Conservation (phyloP, 1,140 invertebrate genomes). For the Euwallacea similis region DNA sequence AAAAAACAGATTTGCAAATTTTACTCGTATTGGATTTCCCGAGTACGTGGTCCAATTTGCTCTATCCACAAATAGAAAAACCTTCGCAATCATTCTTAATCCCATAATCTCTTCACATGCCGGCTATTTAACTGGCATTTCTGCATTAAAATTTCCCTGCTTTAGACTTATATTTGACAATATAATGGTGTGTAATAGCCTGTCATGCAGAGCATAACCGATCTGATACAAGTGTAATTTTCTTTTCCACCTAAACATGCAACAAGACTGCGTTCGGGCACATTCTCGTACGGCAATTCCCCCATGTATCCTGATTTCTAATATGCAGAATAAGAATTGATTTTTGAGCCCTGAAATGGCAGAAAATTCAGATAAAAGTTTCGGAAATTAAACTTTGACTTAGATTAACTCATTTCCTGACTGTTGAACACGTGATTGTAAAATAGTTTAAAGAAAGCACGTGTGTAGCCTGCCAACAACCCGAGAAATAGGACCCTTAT, state of each 20-base stretch:
- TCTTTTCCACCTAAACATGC: slow-evolving; percentile 16
- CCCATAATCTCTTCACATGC: background rate
- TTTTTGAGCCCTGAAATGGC: too few relatives aligned
- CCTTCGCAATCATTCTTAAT: background rate
- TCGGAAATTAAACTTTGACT: slow-evolving; percentile 9
- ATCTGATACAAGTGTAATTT: slow-evolving; percentile 23
- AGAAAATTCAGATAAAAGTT: background rate
- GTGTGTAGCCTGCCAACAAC: slow-evolving; percentile 11
- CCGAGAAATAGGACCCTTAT: slow-evolving; percentile 37
- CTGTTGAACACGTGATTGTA: too few relatives aligned
- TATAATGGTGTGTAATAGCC: slow-evolving; percentile 26
- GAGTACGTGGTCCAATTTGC: background rate
- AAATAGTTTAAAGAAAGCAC: background rate
- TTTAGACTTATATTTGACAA: slow-evolving; percentile 16
- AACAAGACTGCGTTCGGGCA: background rate
- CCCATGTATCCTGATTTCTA: too few relatives aligned
- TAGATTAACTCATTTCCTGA: background rate
- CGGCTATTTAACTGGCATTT: background rate
- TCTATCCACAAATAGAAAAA: background rate
- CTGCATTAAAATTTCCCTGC: slow-evolving; percentile 23
- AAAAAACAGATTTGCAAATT: background rate
- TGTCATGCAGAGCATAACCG: slow-evolving; percentile 5
- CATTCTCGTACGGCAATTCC: too few relatives aligned
- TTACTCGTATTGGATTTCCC: background rate
- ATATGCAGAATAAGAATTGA: too few relatives aligned